Percentiles rank a stretch among this genome's conserved stretches.
Conservation (phyloP, 2,797 vertebrate genomes). For the Gambusia yucatana region DNA sequence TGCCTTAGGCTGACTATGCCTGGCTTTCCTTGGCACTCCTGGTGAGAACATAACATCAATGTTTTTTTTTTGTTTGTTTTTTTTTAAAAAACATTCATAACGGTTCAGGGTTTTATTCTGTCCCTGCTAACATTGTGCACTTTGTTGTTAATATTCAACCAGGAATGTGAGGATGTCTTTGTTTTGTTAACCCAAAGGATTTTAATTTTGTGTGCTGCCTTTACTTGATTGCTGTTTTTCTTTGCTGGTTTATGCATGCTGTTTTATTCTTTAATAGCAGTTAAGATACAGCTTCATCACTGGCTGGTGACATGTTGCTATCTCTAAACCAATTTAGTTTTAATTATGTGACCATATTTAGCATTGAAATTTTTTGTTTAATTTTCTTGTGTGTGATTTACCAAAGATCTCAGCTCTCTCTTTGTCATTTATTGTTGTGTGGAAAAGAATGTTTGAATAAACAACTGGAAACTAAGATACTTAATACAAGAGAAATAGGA, state of each 20-base stretch:
- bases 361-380: neutral
- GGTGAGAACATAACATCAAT: neutral
- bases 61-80: neutral
- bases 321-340: neutral
- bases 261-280: neutral
- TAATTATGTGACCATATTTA: neutral
- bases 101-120: neutral
- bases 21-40: neutral
- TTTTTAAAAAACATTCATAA: neutral
- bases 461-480: neutral
- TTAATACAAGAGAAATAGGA: neutral
- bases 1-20: neutral
- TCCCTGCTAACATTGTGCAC: neutral
- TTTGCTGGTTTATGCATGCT: neutral
- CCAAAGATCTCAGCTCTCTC: neutral
- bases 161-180: neutral
- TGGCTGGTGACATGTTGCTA: neutral
- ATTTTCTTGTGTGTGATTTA: neutral
- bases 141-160: neutral
- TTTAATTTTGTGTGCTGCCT: neutral
- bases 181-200: neutral
- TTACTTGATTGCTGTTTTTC: neutral
- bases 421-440: neutral
- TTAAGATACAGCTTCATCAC: constrained; percentile 1
- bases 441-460: neutral